Conservation (phyloP, 1,140 invertebrate genomes). For the Drosophila rhopaloa region DNA sequence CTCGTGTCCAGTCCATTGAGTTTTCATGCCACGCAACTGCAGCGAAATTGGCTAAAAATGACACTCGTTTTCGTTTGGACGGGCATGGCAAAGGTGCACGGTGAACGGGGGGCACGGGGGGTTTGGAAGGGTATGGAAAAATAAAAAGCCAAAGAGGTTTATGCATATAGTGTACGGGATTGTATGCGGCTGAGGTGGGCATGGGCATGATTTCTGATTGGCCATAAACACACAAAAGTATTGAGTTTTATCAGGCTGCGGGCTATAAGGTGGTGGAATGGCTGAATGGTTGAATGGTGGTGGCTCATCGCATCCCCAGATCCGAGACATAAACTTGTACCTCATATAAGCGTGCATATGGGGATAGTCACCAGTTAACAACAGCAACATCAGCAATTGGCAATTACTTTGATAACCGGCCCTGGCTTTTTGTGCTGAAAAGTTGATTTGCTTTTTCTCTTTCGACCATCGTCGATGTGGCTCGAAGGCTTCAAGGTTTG, state of each 20-base stretch:
- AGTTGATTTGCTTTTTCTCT: slow-evolving; percentile 58
- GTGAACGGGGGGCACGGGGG: slow-evolving; percentile 14
- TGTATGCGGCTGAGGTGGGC: slow-evolving; percentile 58
- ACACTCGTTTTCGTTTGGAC: slow-evolving; percentile 65
- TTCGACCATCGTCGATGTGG: slow-evolving; percentile 18
- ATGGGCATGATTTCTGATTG: slow-evolving; percentile 81
- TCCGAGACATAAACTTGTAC: slow-evolving; percentile 36
- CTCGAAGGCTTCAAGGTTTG: slow-evolving; percentile 65
- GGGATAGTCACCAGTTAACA: no score
- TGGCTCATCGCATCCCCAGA: slow-evolving; percentile 5
- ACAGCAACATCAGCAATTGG: slow-evolving; percentile 38
- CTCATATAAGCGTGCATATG: slow-evolving; percentile 21
- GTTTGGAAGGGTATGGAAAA: not conserved
- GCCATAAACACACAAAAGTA: slow-evolving; percentile 81
- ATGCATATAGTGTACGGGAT: slow-evolving; percentile 53
- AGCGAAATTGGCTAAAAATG: slow-evolving; percentile 81
- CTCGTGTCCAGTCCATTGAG: slow-evolving; percentile 79
- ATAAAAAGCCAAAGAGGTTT: slow-evolving; percentile 48
- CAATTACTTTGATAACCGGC: slow-evolving; percentile 77
- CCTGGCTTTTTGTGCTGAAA: slow-evolving; percentile 55
- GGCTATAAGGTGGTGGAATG: slow-evolving; percentile 53
- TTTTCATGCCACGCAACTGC: slow-evolving; percentile 80
- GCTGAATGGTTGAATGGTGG: slow-evolving; percentile 19
- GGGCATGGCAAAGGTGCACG: no score
- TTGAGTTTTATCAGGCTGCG: slow-evolving; percentile 79